Conservation (phyloP, 2,113 vertebrate species). For the Microcebus tavaratra region DNA sequence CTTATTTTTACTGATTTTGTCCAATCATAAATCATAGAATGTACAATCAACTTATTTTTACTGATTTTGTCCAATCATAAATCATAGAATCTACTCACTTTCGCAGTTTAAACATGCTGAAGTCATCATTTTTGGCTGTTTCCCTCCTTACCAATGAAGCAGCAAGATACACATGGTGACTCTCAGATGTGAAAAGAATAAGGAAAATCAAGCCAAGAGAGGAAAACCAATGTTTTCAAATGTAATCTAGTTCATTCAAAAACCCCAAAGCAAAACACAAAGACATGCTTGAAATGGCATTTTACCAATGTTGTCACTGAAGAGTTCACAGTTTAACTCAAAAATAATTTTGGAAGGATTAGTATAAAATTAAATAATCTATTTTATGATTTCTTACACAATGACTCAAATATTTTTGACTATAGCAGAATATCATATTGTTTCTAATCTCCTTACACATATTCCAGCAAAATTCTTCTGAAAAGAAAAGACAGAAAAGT, state of each 20-base stretch:
- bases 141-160: constrained; percentile 1
- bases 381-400: background rate
- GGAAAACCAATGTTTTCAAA: background rate
- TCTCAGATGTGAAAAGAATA: background rate
- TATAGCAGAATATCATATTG: background rate
- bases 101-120: constrained; percentile 44
- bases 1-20: background rate
- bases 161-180: constrained; percentile 20
- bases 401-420: background rate
- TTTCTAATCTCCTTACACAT: background rate
- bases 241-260: background rate
- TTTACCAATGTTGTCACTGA: background rate
- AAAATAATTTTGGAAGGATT: background rate
- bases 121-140: constrained; percentile 8
- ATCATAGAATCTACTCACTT: background rate
- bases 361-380: constrained; percentile 14
- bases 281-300: background rate
- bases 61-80: background rate
- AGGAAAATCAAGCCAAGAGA: background rate
- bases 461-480: background rate
- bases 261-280: background rate
- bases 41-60: background rate
- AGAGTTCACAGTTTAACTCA: background rate
- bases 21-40: background rate
- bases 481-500: background rate